Evolutionary conservation across 2,888 invertebrate genomes (phyloP), one percentile per base, ranked within the genome.

Genomic region (Trachelus stipa): DNA sequence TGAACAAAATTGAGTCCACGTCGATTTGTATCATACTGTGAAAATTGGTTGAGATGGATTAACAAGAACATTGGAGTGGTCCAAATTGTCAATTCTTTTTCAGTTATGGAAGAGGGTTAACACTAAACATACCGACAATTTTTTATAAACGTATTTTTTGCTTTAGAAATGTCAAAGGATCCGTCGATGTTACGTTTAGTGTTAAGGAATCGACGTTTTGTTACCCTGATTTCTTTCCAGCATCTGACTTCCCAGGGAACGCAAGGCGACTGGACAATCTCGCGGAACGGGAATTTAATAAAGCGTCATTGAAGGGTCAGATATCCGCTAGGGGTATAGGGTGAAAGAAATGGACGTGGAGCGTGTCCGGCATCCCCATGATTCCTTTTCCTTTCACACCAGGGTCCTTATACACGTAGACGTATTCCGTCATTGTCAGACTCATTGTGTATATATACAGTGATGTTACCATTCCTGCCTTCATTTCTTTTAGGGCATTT

Each of bases 241-340:
- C 56, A 23, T 56, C 56, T 23, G 23, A 23, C 56, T 56, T 56
- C 23, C 56, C 23, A 9, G 31, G 31, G 71, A 71, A 31, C 71
- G 31, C 2, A 23, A 15, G 23, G 9, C 56, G 69, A 79, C 79
- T 37, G 79, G 82, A 82, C 83, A 81, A 81, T 84, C 82, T 81
- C 80, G 74, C 68, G 34, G 77, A 81, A 84, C 80, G 81, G 79
- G 84, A 84, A 84, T 84, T 84, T 85, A 84, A 84, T 84, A 84
- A 85, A 84, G 81, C 77, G 74, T 71, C 71, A n/a, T 34, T 31
- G 31, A n/a, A 71, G 77, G 77, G 76, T 71, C 34, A 34, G 74
- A 81, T 80, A 77, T 76, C 56, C 81, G 80, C 81, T 80, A 81
- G 77, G 75, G 37, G 80, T 78, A 80, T 79, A 4, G 77, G 79